phyloP scores from a whole-genome alignment of 2,888 invertebrate genomes.

The Herminia tarsipennalis region DNA sequence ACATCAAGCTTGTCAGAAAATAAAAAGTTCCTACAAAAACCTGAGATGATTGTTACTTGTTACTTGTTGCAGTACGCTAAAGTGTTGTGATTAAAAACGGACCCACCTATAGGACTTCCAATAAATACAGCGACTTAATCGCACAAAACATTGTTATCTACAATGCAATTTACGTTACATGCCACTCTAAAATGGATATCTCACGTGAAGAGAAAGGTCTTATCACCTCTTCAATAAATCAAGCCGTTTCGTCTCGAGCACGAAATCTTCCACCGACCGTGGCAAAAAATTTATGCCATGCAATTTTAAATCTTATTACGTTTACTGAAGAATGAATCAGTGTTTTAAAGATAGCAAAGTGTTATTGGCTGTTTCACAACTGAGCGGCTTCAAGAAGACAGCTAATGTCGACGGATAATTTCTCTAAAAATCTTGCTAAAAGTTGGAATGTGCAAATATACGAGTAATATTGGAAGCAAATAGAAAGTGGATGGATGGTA shows the following conservation, averaged over 20 bases:
- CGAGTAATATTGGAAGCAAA: slow-evolving; percentile 45
- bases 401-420: slow-evolving; percentile 31
- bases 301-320: slow-evolving; percentile 14
- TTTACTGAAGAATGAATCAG: not conserved
- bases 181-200: slow-evolving; percentile 39
- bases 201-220: slow-evolving; percentile 49
- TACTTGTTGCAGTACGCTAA: too few relatives aligned
- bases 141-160: slow-evolving; percentile 37
- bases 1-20: slow-evolving; percentile 1
- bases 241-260: slow-evolving; percentile 30
- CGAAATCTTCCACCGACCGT: slow-evolving; percentile 15
- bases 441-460: slow-evolving; percentile 38
- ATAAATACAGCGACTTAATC: slow-evolving; percentile 26
- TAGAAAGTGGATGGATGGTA: slow-evolving; percentile 66
- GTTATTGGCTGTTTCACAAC: slow-evolving; percentile 12
- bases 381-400: slow-evolving; percentile 17
- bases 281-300: slow-evolving; percentile 8
- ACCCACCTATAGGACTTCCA: slow-evolving; percentile 12
- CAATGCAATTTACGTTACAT: slow-evolving; percentile 41
- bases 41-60: too few relatives aligned
- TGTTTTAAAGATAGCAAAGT: not conserved
- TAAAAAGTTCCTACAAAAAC: too few relatives aligned
- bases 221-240: slow-evolving; percentile 44
- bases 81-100: slow-evolving; percentile 1
- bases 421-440: slow-evolving; percentile 47